phyloP scores from a whole-genome alignment of 1,140 invertebrate species.

The Yoshiicerus persimilis region DNA sequence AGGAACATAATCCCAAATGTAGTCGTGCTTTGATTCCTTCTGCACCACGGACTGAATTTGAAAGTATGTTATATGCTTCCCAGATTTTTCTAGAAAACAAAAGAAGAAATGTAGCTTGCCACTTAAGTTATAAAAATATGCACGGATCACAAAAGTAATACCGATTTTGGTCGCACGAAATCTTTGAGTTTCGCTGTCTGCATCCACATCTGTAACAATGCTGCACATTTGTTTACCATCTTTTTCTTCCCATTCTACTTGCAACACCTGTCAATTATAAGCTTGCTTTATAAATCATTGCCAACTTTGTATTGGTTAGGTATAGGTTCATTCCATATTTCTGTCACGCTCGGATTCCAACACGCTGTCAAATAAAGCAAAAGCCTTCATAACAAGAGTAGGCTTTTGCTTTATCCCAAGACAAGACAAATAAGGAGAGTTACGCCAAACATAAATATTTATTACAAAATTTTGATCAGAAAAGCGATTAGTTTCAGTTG shows the following conservation, averaged over 20 bases:
- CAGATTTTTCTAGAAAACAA: neutral
- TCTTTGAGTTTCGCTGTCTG: neutral
- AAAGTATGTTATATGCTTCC: neutral
- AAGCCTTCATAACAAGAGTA: too few species aligned
- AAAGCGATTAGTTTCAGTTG: too few species aligned
- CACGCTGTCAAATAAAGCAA: too few species aligned
- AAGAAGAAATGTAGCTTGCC: neutral
- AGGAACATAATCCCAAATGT: neutral
- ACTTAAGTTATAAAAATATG: too few species aligned
- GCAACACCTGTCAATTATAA: neutral
- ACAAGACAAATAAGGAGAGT: too few species aligned
- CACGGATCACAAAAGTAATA: too few species aligned
- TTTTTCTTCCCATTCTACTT: neutral
- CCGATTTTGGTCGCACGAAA: neutral
- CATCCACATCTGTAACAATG: neutral
- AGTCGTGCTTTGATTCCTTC: neutral
- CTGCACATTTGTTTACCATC: neutral
- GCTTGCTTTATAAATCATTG: neutral
- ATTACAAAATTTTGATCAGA: too few species aligned
- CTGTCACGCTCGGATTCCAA: too few species aligned
- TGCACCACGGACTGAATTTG: neutral
- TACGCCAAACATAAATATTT: too few species aligned
- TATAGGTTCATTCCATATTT: too few species aligned
- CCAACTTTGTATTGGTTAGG: too few species aligned
- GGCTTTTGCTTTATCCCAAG: too few species aligned